Conservation (phyloP, 1,140 invertebrate species). For the Drosophila sp. region DNA sequence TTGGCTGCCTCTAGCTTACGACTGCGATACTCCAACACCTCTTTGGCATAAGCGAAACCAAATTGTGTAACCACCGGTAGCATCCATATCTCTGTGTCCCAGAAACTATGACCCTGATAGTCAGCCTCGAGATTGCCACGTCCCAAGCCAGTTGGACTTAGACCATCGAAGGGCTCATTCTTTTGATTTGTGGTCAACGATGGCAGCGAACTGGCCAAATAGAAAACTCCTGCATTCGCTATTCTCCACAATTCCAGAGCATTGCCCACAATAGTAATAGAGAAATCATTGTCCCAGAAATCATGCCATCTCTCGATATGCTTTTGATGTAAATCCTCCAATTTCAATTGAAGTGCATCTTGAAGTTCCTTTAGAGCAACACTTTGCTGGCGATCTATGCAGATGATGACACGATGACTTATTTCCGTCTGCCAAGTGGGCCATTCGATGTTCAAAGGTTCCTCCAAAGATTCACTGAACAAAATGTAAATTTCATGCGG, state of each 20-base stretch:
- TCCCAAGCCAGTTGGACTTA: slow-evolving; percentile 85
- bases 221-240: slow-evolving; percentile 85
- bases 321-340: slow-evolving; percentile 31
- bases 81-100: slow-evolving; percentile 83
- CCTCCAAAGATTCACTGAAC: slow-evolving; percentile 55
- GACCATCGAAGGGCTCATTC: slow-evolving; percentile 83
- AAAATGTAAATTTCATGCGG: slow-evolving; percentile 66
- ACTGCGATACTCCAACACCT: slow-evolving; percentile 65
- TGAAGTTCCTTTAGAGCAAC: slow-evolving; percentile 84
- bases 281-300: slow-evolving; percentile 70
- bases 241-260: slow-evolving; percentile 82
- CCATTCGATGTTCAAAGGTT: slow-evolving; percentile 76
- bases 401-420: slow-evolving; percentile 84
- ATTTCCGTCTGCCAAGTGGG: slow-evolving; percentile 73
- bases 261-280: slow-evolving; percentile 84
- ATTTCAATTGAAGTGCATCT: slow-evolving; percentile 60
- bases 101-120: slow-evolving; percentile 81
- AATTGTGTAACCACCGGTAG: slow-evolving; percentile 67
- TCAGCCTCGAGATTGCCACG: slow-evolving; percentile 82
- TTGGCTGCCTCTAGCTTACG: slow-evolving; percentile 55
- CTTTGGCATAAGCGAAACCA: slow-evolving; percentile 51
- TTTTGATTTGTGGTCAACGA: slow-evolving; percentile 82
- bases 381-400: slow-evolving; percentile 83
- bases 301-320: slow-evolving; percentile 56
- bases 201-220: slow-evolving; percentile 84